Conservation (phyloP, 2,888 invertebrate genomes). For the Thymelicus acteon region DNA sequence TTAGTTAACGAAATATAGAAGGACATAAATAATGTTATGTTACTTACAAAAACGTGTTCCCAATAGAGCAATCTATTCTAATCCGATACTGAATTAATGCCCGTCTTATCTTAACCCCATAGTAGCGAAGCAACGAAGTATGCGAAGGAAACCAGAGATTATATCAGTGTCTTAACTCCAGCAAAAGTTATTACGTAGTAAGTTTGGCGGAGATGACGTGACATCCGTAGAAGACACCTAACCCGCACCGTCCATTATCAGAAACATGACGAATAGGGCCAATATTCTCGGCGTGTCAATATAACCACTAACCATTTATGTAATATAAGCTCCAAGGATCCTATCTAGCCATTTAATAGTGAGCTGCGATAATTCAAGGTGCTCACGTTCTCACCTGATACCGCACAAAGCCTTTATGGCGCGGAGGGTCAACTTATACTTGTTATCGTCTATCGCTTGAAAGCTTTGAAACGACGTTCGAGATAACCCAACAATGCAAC, state of each 20-base stretch:
- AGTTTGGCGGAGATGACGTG: conserved; percentile 37
- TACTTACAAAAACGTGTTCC: no score
- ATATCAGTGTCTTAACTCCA: conserved; percentile 24
- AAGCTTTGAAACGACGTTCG: conserved; percentile 51
- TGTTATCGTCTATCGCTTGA: conserved; percentile 58
- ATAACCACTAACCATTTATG: conserved; percentile 33
- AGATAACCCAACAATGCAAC: conserved; percentile 76
- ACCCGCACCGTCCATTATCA: conserved; percentile 48
- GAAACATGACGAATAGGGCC: conserved; percentile 38
- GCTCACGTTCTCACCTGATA: conserved; percentile 38
- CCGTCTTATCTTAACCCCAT: not conserved
- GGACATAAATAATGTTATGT: no score
- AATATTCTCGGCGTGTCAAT: conserved; percentile 33
- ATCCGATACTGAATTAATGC: not conserved
- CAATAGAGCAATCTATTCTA: not conserved
- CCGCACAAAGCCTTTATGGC: conserved; percentile 40
- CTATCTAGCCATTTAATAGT: conserved; percentile 37
- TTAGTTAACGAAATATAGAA: no score
- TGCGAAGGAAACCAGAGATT: conserved; percentile 21
- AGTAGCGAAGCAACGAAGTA: conserved; percentile 13
- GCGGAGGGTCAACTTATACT: conserved; percentile 60
- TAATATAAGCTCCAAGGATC: conserved; percentile 34
- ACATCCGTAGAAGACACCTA: conserved; percentile 35
- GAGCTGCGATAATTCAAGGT: conserved; percentile 42
- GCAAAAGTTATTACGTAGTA: conserved; percentile 34